Percentiles rank a stretch among this genome's conserved stretches.
Conservation (phyloP, 2,888 invertebrate species). For the Drosophila sordidula region DNA sequence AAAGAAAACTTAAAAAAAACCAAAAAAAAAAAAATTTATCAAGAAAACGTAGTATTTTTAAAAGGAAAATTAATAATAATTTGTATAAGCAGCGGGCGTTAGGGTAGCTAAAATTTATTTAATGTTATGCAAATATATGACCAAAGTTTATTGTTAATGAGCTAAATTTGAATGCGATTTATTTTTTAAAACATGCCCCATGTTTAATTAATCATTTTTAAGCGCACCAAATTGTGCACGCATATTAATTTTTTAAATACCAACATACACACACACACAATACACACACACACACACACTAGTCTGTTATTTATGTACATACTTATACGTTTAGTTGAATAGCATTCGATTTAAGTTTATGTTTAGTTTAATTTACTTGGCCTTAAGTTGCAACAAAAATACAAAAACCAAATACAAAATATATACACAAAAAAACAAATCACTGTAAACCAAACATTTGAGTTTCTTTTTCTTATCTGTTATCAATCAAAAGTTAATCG, state of each 20-base stretch:
- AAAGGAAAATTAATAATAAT: conserved; percentile 35
- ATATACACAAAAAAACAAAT: conserved; percentile 44
- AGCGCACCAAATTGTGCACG: conserved; percentile 49
- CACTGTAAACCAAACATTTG: conserved; percentile 37
- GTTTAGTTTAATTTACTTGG: conserved; percentile 75
- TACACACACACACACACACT: conserved; percentile 67
- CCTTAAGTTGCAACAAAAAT: conserved; percentile 75
- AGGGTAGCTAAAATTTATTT: conserved; percentile 71
- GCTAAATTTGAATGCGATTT: conserved; percentile 55
- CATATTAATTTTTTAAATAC: conserved; percentile 56
- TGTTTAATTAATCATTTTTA: conserved; percentile 43
- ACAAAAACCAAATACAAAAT: conserved; percentile 40
- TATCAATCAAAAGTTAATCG: conserved; percentile 6
- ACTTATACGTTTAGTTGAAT: conserved; percentile 63
- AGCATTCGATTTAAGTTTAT: conserved; percentile 63
- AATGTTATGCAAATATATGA: conserved; percentile 51
- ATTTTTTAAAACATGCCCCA: conserved; percentile 27
- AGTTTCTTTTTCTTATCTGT: conserved; percentile 43
- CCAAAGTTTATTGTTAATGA: conserved; percentile 75
- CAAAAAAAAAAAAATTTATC: conserved; percentile 41
- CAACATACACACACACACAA: conserved; percentile 30
- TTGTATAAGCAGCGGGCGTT: conserved; percentile 65
- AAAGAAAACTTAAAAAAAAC: conserved; percentile 23
- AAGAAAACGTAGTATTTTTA: conserved; percentile 47
- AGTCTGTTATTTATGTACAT: conserved; percentile 79